Percentiles rank a stretch among this genome's conserved stretches.
phyloP scores from a whole-genome alignment of 2,888 invertebrate genomes.

The Sacculina carcini region DNA sequence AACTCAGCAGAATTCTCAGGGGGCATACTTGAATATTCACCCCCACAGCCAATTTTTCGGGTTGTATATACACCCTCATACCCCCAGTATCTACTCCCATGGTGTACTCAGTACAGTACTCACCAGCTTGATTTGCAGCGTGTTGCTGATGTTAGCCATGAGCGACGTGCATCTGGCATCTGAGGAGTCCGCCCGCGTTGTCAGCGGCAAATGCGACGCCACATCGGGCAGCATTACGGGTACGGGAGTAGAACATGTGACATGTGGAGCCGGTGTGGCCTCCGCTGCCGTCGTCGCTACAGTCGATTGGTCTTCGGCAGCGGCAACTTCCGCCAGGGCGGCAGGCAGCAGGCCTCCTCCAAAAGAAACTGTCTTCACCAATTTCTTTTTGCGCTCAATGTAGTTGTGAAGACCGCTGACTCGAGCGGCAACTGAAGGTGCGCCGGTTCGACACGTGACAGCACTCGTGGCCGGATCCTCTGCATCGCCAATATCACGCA shows the following conservation, averaged over 20 bases:
- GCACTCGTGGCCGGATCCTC: conserved; percentile 18
- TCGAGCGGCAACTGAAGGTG: too few relatives aligned
- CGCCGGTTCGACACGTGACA: conserved; percentile 22
- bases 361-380: conserved; percentile 67
- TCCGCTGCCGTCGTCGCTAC: too few relatives aligned
- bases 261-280: too few relatives aligned
- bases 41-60: too few relatives aligned
- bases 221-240: conserved; percentile 16
- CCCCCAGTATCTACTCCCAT: too few relatives aligned
- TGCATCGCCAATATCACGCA: conserved; percentile 48
- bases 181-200: background rate
- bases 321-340: conserved; percentile 38
- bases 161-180: too few relatives aligned
- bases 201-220: background rate
- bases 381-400: conserved; percentile 49
- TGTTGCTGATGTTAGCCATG: background rate
- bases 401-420: conserved; percentile 65
- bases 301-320: too few relatives aligned
- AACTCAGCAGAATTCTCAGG: too few relatives aligned
- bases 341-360: conserved; percentile 42
- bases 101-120: too few relatives aligned
- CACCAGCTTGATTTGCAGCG: background rate
- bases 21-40: too few relatives aligned
- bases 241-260: too few relatives aligned
- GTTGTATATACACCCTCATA: too few relatives aligned